Evolutionary conservation across 2,888 invertebrate genomes (phyloP), one percentile per base, ranked within the genome.

Genomic region (Pseudoips prasinana): DNA sequence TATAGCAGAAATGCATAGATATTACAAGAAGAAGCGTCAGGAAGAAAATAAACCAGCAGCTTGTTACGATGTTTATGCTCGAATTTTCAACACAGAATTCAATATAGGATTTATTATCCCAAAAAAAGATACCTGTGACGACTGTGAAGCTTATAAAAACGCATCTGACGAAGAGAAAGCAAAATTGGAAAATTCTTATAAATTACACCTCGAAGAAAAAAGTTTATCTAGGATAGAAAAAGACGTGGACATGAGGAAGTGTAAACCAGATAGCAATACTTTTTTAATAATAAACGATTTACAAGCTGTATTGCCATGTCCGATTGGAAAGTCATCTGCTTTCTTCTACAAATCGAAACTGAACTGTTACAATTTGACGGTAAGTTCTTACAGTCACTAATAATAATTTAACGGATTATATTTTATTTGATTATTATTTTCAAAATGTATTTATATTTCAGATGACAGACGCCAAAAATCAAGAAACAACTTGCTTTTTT

Each of bases 61-160:
- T 29, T 58, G 42, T 37, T 62, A 59, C 39, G 57, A 56, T 34
- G 10, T 43, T 1, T 52, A 48, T 30, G 22, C 8, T 1, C 27
- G 30, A 1, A 49, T 39, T 27, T 53, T 55, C 29, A 55, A 39
- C 17, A 42, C 28, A 32, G 29, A 44, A 2, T 43, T 34, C 32
- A 40, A 53, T 32, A 43, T 45, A 18, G 28, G 46, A 8, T 52
- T 55, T 25, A 53, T 46, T 34, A 32, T 39, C 7, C 40, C 56
- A n/a, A 60, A 56, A 29, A 59, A 54, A 41, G 54, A 59, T 24
- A 30, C 33, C 10, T 57, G 55, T 29, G 48, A 56, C 8, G 6
- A 28, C n/a, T 60, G 56, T 35, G 9, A 46, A 19, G 29, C 35
- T 8, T 55, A 46, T 18, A 2, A 7, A 25, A 29, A 29, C 27